Conservation (phyloP, 1,140 invertebrate genomes). For the Trichogramma pretiosum region DNA sequence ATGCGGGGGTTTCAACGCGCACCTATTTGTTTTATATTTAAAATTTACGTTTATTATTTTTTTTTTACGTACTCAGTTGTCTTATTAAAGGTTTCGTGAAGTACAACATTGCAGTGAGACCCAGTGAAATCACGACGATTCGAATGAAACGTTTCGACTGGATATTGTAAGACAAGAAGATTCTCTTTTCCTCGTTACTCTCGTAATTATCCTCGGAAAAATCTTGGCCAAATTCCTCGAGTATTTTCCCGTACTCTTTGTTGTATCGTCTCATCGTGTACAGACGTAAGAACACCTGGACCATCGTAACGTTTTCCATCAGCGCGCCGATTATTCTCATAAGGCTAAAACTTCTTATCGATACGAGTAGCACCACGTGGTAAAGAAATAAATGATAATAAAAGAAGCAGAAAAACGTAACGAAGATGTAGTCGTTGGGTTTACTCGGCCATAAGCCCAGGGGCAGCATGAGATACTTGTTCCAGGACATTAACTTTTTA, state of each 20-base stretch:
- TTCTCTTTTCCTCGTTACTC: constrained; percentile 17
- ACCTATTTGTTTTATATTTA: too few species aligned
- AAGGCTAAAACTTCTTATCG: constrained; percentile 18
- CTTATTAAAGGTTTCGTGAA: constrained; percentile 21
- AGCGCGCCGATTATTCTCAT: constrained; percentile 18
- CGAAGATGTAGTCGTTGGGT: constrained; percentile 17
- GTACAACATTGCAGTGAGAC: constrained; percentile 21
- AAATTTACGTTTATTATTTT: background rate
- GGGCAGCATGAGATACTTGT: constrained; percentile 20
- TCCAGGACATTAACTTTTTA: constrained; percentile 21
- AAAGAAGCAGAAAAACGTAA: constrained; percentile 16
- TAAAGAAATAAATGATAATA: constrained; percentile 15
- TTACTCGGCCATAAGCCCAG: constrained; percentile 23
- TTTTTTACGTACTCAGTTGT: constrained; percentile 19
- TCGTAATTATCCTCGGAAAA: constrained; percentile 18
- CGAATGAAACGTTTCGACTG: constrained; percentile 19
- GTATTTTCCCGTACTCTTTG: constrained; percentile 20
- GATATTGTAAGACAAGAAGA: constrained; percentile 18
- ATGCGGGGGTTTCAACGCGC: too few species aligned
- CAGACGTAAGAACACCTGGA: constrained; percentile 22
- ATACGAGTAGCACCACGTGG: constrained; percentile 16
- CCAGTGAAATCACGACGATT: constrained; percentile 18
- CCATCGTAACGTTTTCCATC: constrained; percentile 22
- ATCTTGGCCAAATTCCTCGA: constrained; percentile 21
- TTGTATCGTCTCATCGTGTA: constrained; percentile 22